A percentile compares a stretch with the other conserved stretches of the same genome.
phyloP scores from a whole-genome alignment of 2,797 vertebrate genomes.

The Rhabdomys pumilio region DNA sequence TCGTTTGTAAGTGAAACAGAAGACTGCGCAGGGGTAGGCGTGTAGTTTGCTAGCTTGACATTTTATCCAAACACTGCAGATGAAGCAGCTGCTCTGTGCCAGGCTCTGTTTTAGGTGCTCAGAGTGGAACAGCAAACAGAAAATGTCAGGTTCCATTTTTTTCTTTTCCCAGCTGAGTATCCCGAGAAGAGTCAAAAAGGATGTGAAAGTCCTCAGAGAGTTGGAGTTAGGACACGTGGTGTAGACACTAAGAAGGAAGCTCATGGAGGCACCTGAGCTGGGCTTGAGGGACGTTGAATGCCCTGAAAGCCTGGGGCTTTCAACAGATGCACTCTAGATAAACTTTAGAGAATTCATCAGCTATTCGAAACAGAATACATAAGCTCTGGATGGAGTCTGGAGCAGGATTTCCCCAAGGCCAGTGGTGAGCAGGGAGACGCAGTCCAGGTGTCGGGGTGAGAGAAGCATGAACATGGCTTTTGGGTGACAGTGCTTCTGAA shows the following conservation, averaged over 20 bases:
- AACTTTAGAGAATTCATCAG: not conserved
- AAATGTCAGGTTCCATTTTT: not conserved
- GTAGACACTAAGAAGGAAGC: not conserved
- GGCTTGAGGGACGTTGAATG: no score
- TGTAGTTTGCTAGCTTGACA: not conserved
- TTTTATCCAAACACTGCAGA: not conserved
- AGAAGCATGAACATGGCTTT: accelerated
- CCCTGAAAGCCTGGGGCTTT: not conserved
- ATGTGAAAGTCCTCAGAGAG: accelerated
- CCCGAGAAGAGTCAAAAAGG: not conserved
- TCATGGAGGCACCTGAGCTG: not conserved
- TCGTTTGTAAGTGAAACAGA: not conserved
- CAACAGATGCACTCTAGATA: not conserved
- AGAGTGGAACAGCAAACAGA: not conserved
- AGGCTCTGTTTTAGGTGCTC: not conserved
- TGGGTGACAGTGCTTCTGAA: not conserved
- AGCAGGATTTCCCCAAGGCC: accelerated
- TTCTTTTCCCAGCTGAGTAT: not conserved
- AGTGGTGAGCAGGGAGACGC: not conserved
- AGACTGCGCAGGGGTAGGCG: accelerated
- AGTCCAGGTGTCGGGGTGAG: accelerated
- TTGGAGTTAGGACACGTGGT: accelerated
- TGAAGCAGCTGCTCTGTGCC: accelerated
- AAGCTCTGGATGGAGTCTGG: not conserved
- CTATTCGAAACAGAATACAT: not conserved